Base-by-base conservation (phyloP, 2,888 invertebrate genomes). In the Pollenia griseotomentosa region DNA sequence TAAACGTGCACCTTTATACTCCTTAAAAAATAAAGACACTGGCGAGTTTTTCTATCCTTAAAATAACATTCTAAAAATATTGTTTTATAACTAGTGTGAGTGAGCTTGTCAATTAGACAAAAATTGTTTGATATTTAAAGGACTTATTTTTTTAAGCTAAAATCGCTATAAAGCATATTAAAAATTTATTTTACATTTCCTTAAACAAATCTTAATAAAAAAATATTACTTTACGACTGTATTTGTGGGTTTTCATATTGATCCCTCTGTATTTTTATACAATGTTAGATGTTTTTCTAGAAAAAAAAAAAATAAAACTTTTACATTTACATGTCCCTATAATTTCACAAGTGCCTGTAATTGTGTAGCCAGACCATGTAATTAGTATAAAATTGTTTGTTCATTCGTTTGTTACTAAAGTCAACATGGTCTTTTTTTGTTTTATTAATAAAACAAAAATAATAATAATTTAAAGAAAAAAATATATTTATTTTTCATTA, bases 301-400 rank as follows among this genome's bases (percentile, higher is more conserved):
- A 10, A 8, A n/a, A n/a, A 16, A 42, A 42, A 14, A 23, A 53
- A 53, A 40, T 14, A 61, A 48, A 74, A 74, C 33, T 61, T 61
- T 53, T 70, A 42, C 40, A 63, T 73, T 46, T 55, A 23, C 14
- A 82, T 48, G 46, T 65, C n/a, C n/a, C 33, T 65, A 4, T 19
- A 9, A 57, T 48, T 23, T n/a, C 12, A 55, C 40, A 40, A 46
- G 55, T 57, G 77, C 12, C 61, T 57, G 59, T 59, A 14, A 12
- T 57, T 66, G 19, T 63, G 42, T 48, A 59, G 51, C 73, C 71
- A 81, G 44, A 73, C 65, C 81, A 77, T 66, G 77, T 77, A 81
- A 85, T 85, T 85, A 85, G 85, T 78, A 77, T 57, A 66, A 81
- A 85, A 66, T 77, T 85, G 85, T 85, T 85, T 84, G 66, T 14